Evolutionary conservation across 2,113 vertebrate species (phyloP).

Genomic region (Chaetura pelagica): DNA sequence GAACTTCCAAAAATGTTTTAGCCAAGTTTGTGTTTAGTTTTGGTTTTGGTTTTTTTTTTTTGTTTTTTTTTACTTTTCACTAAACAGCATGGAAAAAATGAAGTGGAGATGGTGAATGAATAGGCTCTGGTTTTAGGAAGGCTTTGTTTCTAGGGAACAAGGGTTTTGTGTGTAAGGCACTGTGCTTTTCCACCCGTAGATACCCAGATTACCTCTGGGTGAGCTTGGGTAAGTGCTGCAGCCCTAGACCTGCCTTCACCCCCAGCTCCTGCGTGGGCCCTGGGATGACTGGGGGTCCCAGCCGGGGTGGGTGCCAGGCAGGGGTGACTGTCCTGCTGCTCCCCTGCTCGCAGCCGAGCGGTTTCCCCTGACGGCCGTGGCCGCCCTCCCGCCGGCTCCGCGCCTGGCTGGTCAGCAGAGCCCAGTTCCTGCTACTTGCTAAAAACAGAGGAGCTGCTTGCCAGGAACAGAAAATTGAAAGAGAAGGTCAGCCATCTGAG

Average conservation of each 20-base stretch:
- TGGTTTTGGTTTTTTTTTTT: background rate
- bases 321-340: background rate
- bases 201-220: background rate
- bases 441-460: background rate
- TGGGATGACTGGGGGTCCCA: fast-evolving
- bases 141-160: background rate
- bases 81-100: background rate
- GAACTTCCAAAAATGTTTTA: background rate
- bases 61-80: background rate
- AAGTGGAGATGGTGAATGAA: background rate
- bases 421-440: background rate
- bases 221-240: background rate
- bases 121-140: background rate
- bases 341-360: background rate
- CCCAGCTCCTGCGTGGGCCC: background rate
- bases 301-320: fast-evolving
- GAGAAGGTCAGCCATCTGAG: background rate
- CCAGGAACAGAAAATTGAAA: background rate
- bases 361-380: background rate
- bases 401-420: background rate
- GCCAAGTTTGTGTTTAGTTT: background rate
- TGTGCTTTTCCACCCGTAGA: background rate
- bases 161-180: background rate
- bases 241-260: background rate
- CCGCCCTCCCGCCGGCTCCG: background rate